Conservation (phyloP, 1,140 invertebrate genomes). For the Drosophila navojoa region DNA sequence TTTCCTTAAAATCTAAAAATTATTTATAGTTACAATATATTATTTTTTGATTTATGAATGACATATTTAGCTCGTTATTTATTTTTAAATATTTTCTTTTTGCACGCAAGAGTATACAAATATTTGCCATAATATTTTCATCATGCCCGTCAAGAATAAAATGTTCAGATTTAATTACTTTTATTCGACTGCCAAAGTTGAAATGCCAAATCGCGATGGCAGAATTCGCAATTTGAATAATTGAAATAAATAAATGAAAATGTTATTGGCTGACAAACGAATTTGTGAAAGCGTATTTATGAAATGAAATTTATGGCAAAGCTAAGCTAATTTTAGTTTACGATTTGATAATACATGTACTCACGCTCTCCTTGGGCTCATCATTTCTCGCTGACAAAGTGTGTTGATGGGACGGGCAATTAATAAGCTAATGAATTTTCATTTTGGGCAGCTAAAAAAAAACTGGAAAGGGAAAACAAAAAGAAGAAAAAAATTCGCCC, state of each 20-base stretch:
- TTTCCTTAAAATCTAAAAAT: too few species aligned
- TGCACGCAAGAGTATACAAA: background rate
- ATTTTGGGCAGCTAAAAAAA: conserved; percentile 29
- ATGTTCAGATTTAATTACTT: conserved; percentile 31
- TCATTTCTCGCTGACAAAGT: conserved; percentile 38
- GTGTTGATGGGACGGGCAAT: conserved; percentile 53
- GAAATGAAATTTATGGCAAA: conserved; percentile 47
- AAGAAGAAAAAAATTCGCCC: conserved; percentile 27
- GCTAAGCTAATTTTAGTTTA: conserved; percentile 42
- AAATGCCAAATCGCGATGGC: conserved; percentile 17
- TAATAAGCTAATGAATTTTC: conserved; percentile 78
- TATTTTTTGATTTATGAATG: too few species aligned
- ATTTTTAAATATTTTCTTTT: too few species aligned
- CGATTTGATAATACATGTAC: conserved; percentile 44
- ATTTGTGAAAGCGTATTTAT: conserved; percentile 43
- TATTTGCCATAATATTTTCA: background rate
- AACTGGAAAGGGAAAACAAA: too few species aligned
- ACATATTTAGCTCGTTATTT: too few species aligned
- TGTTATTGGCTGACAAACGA: conserved; percentile 33
- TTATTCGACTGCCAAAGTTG: conserved; percentile 10
- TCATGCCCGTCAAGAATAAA: conserved; percentile 6
- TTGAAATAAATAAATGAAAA: conserved; percentile 52
- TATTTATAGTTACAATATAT: too few species aligned
- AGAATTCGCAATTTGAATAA: conserved; percentile 39
- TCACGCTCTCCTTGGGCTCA: background rate